A percentile compares a stretch with the other conserved stretches of the same genome.
These are phyloP conservation scores for Aleadryas rufinucha DNA, from an alignment of 2,113 vertebrate genomes.

Conservation along the genomic window DNA sequence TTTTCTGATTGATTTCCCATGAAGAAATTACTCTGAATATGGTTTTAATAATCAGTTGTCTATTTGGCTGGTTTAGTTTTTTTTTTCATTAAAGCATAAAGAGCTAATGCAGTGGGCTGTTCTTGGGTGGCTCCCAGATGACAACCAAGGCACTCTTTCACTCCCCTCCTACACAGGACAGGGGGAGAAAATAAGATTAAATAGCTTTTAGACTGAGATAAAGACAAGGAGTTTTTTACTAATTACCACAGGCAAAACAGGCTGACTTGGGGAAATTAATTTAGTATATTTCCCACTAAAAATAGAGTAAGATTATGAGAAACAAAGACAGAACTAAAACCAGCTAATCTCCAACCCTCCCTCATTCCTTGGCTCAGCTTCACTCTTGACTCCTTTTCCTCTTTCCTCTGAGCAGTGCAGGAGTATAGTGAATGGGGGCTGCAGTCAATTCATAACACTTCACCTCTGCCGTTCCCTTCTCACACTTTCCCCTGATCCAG, in stretches of 20 bases:
- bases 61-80: slow-evolving; percentile 23
- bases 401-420: rapidly evolving
- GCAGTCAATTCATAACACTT: not conserved
- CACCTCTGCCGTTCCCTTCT: not conserved
- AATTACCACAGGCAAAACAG: not conserved
- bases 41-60: slow-evolving; percentile 75
- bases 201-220: not conserved
- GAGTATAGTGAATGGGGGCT: rapidly evolving
- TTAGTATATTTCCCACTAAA: not conserved
- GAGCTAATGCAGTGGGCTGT: not conserved
- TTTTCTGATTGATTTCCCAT: slow-evolving; percentile 79
- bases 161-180: not conserved
- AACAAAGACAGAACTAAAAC: not conserved
- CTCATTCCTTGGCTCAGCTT: not conserved
- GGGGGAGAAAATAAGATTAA: not conserved
- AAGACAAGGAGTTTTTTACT: not conserved
- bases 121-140: not conserved
- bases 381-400: not conserved
- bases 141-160: not conserved
- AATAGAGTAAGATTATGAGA: not conserved
- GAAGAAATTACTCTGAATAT: slow-evolving; percentile 63
- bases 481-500: not conserved
- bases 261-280: not conserved
- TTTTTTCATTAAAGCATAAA: slow-evolving; percentile 46
- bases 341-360: rapidly evolving